Evolutionary conservation across 1,140 invertebrate genomes (phyloP), one percentile per base, ranked within the genome.

Genomic region (Drosophila pachea): DNA sequence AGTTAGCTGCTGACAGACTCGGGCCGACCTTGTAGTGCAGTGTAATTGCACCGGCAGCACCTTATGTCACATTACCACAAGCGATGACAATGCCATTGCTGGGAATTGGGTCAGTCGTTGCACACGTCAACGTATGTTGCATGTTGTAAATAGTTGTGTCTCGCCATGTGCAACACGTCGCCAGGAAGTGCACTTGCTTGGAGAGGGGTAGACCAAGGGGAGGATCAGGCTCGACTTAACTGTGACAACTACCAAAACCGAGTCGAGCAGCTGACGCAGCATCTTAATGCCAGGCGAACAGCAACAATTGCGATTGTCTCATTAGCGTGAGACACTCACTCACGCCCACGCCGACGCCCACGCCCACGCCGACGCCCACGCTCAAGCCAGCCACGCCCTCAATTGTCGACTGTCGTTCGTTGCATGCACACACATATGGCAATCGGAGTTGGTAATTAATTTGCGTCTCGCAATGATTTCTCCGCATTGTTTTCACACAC

Each of bases 21-120:
- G 22, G 3, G 22, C 1, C 22, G 22, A 22, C 6, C 47, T 43
- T 79, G 79, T 70, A 73, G 79, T 32, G 29, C 49, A 84, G 79
- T 78, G 73, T 84, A 79, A 76, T 75, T 78, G 75, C 22, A 22
- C 22, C 22, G 22, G 53, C 61, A 69, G 68, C 78, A 79, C 76
- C 79, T 84, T 84, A 84, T 84, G 79, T 84, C 81, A 79, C 73
- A 83, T 84, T 84, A 83, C 76, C 76, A 82, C 75, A 78, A 67
- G 68, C 54, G 75, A 84, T 82, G 78, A 78, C 78, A 82, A 84
- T 75, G 68, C 54, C 49, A 12, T 58, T 53, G 68, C 69, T 84
- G 79, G 79, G 79, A 84, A 84, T 74, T 84, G 76, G 79, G 79
- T 79, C 78, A 83, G 72, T 78, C 66, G 73, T 68, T 65, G 75